These are phyloP conservation scores for Ammodytes marinus DNA, from an alignment of 2,113 vertebrate genomes.

Conservation along the genomic window DNA sequence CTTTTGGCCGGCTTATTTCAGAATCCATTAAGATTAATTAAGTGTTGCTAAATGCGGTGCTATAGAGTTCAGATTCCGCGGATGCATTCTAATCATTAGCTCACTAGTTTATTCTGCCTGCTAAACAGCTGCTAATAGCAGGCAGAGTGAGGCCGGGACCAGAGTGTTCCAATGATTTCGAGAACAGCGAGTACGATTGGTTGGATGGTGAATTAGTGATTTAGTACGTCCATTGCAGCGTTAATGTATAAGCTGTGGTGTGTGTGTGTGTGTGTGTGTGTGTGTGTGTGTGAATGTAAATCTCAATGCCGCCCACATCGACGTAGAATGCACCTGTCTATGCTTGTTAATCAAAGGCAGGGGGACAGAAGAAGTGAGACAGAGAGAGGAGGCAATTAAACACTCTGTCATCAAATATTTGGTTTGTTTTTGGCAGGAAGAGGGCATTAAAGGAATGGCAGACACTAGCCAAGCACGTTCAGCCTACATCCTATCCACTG, in stretches of 20 bases:
- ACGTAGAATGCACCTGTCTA: slow-evolving; percentile 54
- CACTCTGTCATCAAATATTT: slow-evolving; percentile 79
- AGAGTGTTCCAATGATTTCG: slow-evolving; percentile 65
- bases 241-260: slow-evolving; percentile 52
- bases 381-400: slow-evolving; percentile 76
- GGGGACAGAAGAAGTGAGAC: slow-evolving; percentile 46
- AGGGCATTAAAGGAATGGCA: slow-evolving; percentile 53
- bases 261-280: not conserved
- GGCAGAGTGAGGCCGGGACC: slow-evolving; percentile 59
- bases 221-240: slow-evolving; percentile 27
- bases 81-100: slow-evolving; percentile 79
- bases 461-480: slow-evolving; percentile 51
- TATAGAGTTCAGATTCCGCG: slow-evolving; percentile 72
- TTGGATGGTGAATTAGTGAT: slow-evolving; percentile 53
- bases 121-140: slow-evolving; percentile 76
- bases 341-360: slow-evolving; percentile 66
- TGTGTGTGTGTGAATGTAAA: slow-evolving; percentile 51
- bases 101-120: slow-evolving; percentile 63
- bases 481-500: slow-evolving; percentile 66
- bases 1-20: slow-evolving; percentile 80
- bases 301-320: slow-evolving; percentile 30
- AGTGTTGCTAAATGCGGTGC: slow-evolving; percentile 77
- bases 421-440: slow-evolving; percentile 73
- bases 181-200: slow-evolving; percentile 55
- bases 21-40: slow-evolving; percentile 86